Percentiles rank a stretch among this genome's conserved stretches.
Evolutionary conservation across 1,140 invertebrate species (phyloP).

Genomic region (Drosophila sp.): DNA sequence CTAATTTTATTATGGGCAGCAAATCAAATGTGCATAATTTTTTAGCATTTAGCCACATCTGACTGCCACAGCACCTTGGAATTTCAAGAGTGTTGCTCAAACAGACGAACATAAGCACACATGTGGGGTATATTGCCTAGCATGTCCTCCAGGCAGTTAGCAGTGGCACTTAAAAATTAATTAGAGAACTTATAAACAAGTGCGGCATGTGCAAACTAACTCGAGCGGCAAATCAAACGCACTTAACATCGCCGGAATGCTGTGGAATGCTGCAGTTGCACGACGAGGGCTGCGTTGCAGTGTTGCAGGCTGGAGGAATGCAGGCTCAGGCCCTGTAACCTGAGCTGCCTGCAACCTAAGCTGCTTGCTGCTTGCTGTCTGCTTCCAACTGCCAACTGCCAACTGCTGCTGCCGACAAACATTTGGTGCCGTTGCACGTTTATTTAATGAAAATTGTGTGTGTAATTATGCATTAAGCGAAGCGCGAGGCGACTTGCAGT

Average conservation of each 20-base stretch:
- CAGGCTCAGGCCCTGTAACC: conserved; percentile 18
- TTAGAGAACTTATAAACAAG: conserved; percentile 83
- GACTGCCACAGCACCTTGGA: conserved; percentile 63
- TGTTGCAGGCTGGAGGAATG: conserved; percentile 35
- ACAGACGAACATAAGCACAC: neutral
- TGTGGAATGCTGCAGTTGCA: conserved; percentile 7
- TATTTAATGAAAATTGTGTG: conserved; percentile 82
- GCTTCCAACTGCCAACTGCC: too few relatives aligned
- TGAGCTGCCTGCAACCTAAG: conserved; percentile 9
- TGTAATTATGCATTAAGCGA: conserved; percentile 80
- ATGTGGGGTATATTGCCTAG: conserved; percentile 2
- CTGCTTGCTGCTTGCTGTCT: too few relatives aligned
- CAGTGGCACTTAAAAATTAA: conserved; percentile 81
- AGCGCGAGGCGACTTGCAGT: conserved; percentile 38
- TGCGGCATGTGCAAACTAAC: conserved; percentile 81
- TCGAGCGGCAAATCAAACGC: conserved; percentile 82
- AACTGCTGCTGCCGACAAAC: conserved; percentile 66
- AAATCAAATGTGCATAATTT: conserved; percentile 74
- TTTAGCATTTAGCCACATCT: conserved; percentile 73
- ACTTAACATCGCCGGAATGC: conserved; percentile 60
- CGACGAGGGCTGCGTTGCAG: conserved; percentile 17
- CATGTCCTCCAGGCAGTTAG: conserved; percentile 76
- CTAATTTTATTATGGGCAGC: conserved; percentile 80
- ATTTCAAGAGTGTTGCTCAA: conserved; percentile 50
- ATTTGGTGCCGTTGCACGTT: conserved; percentile 65